Conservation (phyloP, 2,888 invertebrate genomes). For the Agrochola circellaris region DNA sequence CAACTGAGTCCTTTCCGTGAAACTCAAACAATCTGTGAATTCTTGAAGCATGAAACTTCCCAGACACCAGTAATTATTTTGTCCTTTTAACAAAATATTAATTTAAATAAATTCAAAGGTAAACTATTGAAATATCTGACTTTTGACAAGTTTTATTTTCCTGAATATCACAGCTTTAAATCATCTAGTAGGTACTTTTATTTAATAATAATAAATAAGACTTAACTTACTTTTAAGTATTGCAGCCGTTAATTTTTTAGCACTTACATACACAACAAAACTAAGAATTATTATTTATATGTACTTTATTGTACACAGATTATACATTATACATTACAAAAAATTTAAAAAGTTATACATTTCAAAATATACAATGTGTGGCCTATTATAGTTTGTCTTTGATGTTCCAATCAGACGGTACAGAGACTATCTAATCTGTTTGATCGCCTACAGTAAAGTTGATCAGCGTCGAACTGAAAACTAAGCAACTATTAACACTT, state of each 20-base stretch:
- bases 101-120: not conserved
- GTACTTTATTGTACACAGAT: too few relatives aligned
- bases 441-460: conserved; percentile 17
- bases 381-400: conserved; percentile 29
- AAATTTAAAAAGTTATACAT: too few relatives aligned
- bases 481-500: conserved; percentile 43
- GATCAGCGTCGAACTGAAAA: conserved; percentile 26
- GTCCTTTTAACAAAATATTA: not conserved
- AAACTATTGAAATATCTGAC: not conserved
- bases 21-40: conserved; percentile 38
- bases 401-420: conserved; percentile 40
- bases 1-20: conserved; percentile 1
- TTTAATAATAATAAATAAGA: not conserved
- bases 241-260: too few relatives aligned
- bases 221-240: not conserved
- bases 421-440: conserved; percentile 26
- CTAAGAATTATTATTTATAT: too few relatives aligned
- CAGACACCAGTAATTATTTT: not conserved
- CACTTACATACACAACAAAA: too few relatives aligned
- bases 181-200: too few relatives aligned
- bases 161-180: too few relatives aligned
- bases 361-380: too few relatives aligned
- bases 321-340: too few relatives aligned
- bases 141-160: too few relatives aligned
- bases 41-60: conserved; percentile 12